Evolutionary conservation across 2,797 vertebrate species (phyloP).

Genomic region (Anguilla obscura): DNA sequence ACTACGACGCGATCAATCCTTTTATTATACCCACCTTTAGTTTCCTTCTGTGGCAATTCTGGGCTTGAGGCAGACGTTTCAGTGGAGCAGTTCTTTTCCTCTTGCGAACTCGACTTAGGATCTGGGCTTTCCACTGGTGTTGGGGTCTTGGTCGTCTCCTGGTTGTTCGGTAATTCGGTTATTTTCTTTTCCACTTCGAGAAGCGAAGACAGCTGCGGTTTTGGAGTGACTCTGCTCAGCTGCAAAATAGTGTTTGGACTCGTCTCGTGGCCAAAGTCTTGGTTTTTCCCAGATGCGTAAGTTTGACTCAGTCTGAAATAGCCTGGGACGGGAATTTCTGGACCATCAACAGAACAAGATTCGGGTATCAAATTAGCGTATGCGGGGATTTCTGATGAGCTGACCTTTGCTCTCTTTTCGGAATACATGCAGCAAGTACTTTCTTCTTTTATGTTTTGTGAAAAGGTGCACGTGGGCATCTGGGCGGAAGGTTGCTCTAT

Average conservation of each 20-base stretch:
- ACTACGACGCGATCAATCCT: constrained; percentile 82
- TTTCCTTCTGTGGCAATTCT: constrained; percentile 89
- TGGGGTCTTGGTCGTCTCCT: constrained; percentile 80
- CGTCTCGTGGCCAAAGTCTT: constrained; percentile 90
- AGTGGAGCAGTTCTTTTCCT: constrained; percentile 82
- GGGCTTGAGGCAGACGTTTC: constrained; percentile 91
- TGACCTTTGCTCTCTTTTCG: constrained; percentile 94
- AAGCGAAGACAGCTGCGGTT: constrained; percentile 84
- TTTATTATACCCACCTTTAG: constrained; percentile 95
- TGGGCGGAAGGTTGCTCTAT: constrained; percentile 92
- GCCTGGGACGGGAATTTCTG: constrained; percentile 96
- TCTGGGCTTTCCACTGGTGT: constrained; percentile 84
- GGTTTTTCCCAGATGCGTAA: constrained; percentile 91
- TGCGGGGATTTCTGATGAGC: constrained; percentile 84
- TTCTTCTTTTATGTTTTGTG: constrained; percentile 98
- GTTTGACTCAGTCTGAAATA: constrained; percentile 99
- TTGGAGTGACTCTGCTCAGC: constrained; percentile 87
- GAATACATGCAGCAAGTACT: constrained; percentile 99
- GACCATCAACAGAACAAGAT: constrained; percentile 87
- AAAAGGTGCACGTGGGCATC: constrained; percentile 94
- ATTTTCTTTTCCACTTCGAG: constrained; percentile 87
- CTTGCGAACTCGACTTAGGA: constrained; percentile 78
- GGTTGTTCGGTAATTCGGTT: constrained; percentile 75
- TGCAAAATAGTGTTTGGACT: constrained; percentile 91
- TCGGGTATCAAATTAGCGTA: constrained; percentile 89